Evolutionary conservation across 2,888 invertebrate genomes (phyloP).

Genomic region (Hermaeophaga mercurialis): DNA sequence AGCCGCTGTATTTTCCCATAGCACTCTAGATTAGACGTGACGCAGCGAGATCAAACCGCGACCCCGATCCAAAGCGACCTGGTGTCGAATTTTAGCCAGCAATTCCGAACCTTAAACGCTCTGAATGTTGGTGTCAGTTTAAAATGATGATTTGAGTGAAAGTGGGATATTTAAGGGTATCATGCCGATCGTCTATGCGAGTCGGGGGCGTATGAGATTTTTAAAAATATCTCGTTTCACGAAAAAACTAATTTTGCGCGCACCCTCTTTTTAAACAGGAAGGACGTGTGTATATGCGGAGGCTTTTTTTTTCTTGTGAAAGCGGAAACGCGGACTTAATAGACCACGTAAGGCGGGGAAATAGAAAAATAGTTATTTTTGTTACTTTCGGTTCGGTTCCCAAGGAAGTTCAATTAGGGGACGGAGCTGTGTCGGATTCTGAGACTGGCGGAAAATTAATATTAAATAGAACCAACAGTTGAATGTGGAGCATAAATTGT

Average conservation of each 20-base stretch:
- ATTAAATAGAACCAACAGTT: slow-evolving; percentile 4
- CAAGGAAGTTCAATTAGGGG: slow-evolving; percentile 36
- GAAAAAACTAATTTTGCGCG: slow-evolving; percentile 51
- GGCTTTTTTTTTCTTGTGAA: slow-evolving; percentile 38
- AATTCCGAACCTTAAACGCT: background rate
- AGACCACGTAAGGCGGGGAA: slow-evolving; percentile 26
- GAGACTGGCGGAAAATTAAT: slow-evolving; percentile 22
- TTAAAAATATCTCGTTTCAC: slow-evolving; percentile 54
- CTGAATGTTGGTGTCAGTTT: background rate
- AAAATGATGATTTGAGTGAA: background rate
- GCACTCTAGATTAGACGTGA: slow-evolving; percentile 31
- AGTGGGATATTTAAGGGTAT: background rate
- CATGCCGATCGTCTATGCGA: slow-evolving; percentile 4
- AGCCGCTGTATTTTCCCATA: slow-evolving; percentile 38
- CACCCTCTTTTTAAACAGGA: slow-evolving; percentile 52
- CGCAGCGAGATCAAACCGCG: slow-evolving; percentile 16
- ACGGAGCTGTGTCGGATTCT: slow-evolving; percentile 22
- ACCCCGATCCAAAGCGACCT: too few relatives aligned
- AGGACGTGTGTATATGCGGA: slow-evolving; percentile 47
- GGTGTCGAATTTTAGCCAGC: background rate
- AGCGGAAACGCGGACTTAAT: slow-evolving; percentile 46
- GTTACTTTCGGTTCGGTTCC: slow-evolving; percentile 38
- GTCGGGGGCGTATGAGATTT: slow-evolving; percentile 35
- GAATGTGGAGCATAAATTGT: too few relatives aligned
- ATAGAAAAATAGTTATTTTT: slow-evolving; percentile 38